Evolutionary conservation across 2,888 invertebrate genomes (phyloP).

Genomic region (Catocala fraxini): DNA sequence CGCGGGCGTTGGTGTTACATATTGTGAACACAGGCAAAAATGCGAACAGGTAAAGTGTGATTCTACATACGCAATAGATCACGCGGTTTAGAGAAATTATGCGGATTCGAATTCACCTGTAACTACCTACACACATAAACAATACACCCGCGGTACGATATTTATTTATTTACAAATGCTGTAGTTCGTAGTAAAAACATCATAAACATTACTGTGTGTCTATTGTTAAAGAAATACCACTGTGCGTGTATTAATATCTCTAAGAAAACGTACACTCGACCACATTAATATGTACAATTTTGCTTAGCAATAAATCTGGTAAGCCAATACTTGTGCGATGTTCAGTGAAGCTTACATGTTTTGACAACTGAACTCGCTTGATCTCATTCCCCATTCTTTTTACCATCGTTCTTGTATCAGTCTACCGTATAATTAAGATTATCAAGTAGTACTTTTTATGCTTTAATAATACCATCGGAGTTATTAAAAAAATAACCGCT

Average conservation of each 20-base stretch:
- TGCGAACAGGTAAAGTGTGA: no score
- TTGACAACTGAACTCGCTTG: slow-evolving; percentile 48
- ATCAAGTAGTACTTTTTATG: slow-evolving; percentile 27
- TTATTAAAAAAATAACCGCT: slow-evolving; percentile 28
- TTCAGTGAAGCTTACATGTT: slow-evolving; percentile 48
- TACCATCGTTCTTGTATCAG: slow-evolving; percentile 27
- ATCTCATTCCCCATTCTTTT: slow-evolving; percentile 35
- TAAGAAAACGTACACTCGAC: slow-evolving; percentile 50
- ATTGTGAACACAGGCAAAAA: no score
- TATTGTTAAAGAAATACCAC: slow-evolving; percentile 60
- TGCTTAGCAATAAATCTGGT: slow-evolving; percentile 41
- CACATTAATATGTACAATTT: slow-evolving; percentile 47
- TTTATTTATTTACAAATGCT: slow-evolving; percentile 64
- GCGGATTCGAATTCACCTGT: no score
- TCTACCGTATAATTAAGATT: slow-evolving; percentile 45
- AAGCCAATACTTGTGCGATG: slow-evolving; percentile 39
- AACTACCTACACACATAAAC: not conserved
- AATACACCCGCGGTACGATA: slow-evolving; percentile 33
- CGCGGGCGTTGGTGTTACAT: no score
- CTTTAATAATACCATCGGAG: slow-evolving; percentile 21
- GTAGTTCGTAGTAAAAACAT: slow-evolving; percentile 62
- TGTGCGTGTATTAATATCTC: slow-evolving; percentile 60
- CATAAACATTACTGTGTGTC: slow-evolving; percentile 67
- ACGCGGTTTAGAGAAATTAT: no score
- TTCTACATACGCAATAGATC: no score